Conservation (phyloP, 2,888 invertebrate species). For the Myopa tessellatipennis region DNA sequence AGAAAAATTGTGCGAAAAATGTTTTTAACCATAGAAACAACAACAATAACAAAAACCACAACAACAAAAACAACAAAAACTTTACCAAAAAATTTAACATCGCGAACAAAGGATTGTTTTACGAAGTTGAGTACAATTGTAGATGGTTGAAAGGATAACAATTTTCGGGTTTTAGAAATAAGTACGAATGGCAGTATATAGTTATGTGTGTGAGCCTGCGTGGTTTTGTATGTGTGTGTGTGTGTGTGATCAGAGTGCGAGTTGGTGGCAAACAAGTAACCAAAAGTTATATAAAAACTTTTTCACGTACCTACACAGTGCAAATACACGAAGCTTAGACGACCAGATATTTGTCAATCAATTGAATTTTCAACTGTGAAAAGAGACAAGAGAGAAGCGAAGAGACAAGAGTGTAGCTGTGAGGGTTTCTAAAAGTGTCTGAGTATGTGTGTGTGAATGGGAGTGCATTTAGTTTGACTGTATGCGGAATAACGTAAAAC, state of each 20-base stretch:
- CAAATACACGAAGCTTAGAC: constrained; percentile 25
- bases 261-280: not conserved
- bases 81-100: constrained; percentile 1
- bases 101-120: not conserved
- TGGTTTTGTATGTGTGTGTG: not conserved
- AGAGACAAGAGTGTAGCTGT: constrained; percentile 13
- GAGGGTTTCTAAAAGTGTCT: not conserved
- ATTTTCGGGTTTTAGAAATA: not conserved
- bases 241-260: not conserved
- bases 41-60: not conserved
- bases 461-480: constrained; percentile 21
- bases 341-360: constrained; percentile 47
- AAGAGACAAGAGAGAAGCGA: constrained; percentile 29
- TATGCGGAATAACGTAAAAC: constrained; percentile 24
- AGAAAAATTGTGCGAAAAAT: constrained; percentile 31
- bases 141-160: not conserved
- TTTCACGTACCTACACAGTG: constrained; percentile 31
- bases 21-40: constrained; percentile 13
- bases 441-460: constrained; percentile 7
- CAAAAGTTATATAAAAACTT: constrained; percentile 11
- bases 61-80: not conserved
- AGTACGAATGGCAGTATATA: not conserved
- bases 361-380: constrained; percentile 47
- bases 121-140: not conserved
- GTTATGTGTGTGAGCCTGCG: not conserved